Evolutionary conservation across 2,113 vertebrate genomes (phyloP).

Genomic region (Felis chaus): DNA sequence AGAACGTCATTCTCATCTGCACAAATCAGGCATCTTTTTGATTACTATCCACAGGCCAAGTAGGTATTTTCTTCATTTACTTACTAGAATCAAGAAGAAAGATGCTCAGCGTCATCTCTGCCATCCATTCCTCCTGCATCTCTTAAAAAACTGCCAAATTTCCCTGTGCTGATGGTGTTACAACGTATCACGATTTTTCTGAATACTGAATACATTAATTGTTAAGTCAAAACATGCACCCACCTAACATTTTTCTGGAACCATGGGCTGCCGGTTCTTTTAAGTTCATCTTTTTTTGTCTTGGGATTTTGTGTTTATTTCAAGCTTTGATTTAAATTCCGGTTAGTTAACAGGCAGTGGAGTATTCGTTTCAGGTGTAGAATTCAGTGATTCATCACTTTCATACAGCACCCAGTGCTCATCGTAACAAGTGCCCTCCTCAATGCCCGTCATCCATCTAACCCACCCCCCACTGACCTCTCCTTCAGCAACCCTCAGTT

Average conservation of each 20-base stretch:
- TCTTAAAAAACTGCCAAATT: slow-evolving; percentile 12
- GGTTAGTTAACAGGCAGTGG: no score
- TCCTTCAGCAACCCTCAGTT: no score
- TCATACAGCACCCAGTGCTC: no score
- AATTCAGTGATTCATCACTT: no score
- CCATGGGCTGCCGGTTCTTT: not conserved
- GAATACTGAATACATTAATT: not conserved
- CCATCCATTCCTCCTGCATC: not conserved
- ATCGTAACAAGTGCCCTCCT: no score
- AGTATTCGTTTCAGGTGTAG: no score
- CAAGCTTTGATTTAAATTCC: no score
- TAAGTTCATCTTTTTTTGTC: not conserved
- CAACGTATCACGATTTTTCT: not conserved
- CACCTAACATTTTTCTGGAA: not conserved
- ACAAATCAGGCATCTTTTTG: not conserved
- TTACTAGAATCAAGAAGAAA: not conserved
- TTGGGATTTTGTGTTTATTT: no score
- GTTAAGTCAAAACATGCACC: not conserved
- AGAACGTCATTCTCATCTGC: not conserved
- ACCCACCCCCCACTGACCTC: no score
- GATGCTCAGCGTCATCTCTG: not conserved
- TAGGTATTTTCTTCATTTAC: not conserved
- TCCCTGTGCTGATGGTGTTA: not conserved
- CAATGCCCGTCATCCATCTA: no score
- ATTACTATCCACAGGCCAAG: not conserved